Conservation (phyloP, 2,113 vertebrate genomes). For the Hippopotamus amphibius region DNA sequence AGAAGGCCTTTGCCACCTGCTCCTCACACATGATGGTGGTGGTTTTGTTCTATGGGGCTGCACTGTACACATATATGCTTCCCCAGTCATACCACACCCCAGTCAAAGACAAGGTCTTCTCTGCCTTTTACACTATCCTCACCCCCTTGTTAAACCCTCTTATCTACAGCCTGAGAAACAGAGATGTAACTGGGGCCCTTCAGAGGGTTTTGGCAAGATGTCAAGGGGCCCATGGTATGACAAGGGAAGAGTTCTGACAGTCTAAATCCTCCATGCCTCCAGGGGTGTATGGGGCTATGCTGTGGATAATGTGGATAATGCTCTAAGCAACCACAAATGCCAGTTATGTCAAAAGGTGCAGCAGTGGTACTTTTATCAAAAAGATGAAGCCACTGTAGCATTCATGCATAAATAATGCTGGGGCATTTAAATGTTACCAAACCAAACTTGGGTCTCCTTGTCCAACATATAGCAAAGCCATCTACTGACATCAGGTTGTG, state of each 20-base stretch:
- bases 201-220: neutral
- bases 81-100: conserved; percentile 64
- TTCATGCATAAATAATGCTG: neutral
- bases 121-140: conserved; percentile 75
- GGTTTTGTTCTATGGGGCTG: conserved; percentile 71
- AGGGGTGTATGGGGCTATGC: fast-evolving
- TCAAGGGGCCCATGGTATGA: neutral
- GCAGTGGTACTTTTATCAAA: neutral
- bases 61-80: conserved; percentile 71
- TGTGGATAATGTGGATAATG: fast-evolving
- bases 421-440: neutral
- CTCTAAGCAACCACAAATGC: neutral
- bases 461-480: neutral
- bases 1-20: conserved; percentile 71
- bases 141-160: conserved; percentile 73
- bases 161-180: conserved; percentile 76
- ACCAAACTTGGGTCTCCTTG: neutral
- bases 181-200: conserved; percentile 62
- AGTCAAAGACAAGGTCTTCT: conserved; percentile 71
- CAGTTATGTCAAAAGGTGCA: neutral
- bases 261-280: neutral
- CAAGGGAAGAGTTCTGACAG: neutral
- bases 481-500: neutral
- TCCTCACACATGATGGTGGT: conserved; percentile 71
- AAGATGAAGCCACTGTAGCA: neutral